phyloP scores from a whole-genome alignment of 1,140 invertebrate species.

The Hermetia illucens region DNA sequence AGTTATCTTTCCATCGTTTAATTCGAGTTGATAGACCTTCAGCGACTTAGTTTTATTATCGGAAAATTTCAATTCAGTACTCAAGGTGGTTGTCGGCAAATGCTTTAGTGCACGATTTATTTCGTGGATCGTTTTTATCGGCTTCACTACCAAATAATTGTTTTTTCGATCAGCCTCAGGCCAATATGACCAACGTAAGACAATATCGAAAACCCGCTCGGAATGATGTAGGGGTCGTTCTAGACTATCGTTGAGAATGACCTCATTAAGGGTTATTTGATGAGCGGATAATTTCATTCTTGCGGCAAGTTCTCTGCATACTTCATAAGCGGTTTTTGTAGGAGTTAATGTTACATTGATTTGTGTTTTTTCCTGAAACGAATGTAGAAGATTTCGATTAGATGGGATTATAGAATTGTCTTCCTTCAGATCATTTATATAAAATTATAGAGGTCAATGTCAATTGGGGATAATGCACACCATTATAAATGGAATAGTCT shows the following conservation, averaged over 20 bases:
- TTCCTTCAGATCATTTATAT: too few relatives aligned
- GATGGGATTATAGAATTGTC: too few relatives aligned
- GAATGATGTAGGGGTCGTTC: slow-evolving; percentile 62
- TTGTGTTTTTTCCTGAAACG: slow-evolving; percentile 23
- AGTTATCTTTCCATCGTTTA: slow-evolving; percentile 60
- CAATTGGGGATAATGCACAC: too few relatives aligned
- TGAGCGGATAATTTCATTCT: slow-evolving; percentile 47
- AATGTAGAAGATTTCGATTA: background rate
- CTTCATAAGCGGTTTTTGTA: slow-evolving; percentile 55
- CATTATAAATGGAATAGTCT: too few relatives aligned
- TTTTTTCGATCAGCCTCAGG: slow-evolving; percentile 63
- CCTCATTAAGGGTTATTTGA: slow-evolving; percentile 57
- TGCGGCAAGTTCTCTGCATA: slow-evolving; percentile 49
- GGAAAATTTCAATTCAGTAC: slow-evolving; percentile 63
- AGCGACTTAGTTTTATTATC: slow-evolving; percentile 60
- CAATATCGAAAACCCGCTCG: slow-evolving; percentile 48
- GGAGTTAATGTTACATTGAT: slow-evolving; percentile 44
- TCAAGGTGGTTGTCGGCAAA: slow-evolving; percentile 41
- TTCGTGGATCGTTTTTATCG: slow-evolving; percentile 34
- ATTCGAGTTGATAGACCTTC: slow-evolving; percentile 61
- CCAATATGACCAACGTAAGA: slow-evolving; percentile 77
- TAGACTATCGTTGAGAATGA: slow-evolving; percentile 53
- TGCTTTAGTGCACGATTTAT: slow-evolving; percentile 30
- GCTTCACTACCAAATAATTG: slow-evolving; percentile 59
- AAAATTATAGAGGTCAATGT: too few relatives aligned